Evolutionary conservation across 2,888 invertebrate genomes (phyloP).

Genomic region (Hemicrepidius hirtus): DNA sequence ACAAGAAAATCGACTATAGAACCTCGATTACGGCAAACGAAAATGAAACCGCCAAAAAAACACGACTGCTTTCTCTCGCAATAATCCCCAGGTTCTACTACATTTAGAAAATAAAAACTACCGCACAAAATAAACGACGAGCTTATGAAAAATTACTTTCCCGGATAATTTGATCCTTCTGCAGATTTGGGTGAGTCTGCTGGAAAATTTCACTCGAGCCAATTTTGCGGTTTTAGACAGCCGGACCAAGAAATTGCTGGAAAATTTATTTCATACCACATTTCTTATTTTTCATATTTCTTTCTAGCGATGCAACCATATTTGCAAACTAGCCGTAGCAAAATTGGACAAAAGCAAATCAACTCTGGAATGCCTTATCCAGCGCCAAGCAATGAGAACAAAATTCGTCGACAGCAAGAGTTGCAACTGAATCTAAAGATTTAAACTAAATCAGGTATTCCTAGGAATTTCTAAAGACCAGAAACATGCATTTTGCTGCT

Average conservation of each 20-base stretch:
- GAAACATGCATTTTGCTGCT: no score
- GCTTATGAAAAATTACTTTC: conserved; percentile 10
- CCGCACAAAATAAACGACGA: not conserved
- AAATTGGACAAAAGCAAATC: no score
- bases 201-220: not conserved
- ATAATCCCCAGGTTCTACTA: conserved; percentile 16
- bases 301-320: no score
- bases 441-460: no score
- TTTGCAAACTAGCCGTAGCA: no score
- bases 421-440: no score
- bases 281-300: not conserved
- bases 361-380: no score
- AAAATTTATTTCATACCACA: not conserved
- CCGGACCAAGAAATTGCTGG: not conserved
- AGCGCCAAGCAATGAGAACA: no score
- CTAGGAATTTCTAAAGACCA: no score
- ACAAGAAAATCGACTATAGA: conserved; percentile 38
- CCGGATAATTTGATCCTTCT: conserved; percentile 7
- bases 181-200: not conserved
- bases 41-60: conserved; percentile 13
- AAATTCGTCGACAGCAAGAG: no score
- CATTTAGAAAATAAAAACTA: not conserved
- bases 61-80: not conserved
- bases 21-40: conserved; percentile 21
- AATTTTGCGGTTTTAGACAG: not conserved